Evolutionary conservation across 2,113 vertebrate species (phyloP), one percentile per base, ranked within the genome.

Genomic region (Bos indicus): DNA sequence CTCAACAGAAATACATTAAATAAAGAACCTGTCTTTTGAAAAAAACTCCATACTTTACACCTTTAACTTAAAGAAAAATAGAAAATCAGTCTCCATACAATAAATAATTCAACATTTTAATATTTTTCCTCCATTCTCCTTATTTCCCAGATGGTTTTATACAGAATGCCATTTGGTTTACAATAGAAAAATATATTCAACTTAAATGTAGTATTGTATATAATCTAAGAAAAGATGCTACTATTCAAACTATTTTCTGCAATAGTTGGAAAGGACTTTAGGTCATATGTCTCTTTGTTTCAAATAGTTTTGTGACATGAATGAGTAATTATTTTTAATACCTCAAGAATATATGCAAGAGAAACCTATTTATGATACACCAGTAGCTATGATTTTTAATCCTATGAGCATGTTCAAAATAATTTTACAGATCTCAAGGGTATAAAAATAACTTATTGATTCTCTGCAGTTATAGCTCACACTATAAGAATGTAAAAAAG

Each of bases 341-440:
- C 80, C 2, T 82, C 13, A 82, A 80, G 81, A 94, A 52, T 78
- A 77, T 3, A 78, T 88, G 12, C 21, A 81, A 93, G 48, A 92
- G n/a, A 86, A 96, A 82, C 5, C 2, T 81, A 51, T 62, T 97
- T 97, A 71, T 91, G 43, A 56, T 19, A 91, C 40, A 33, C 30
- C 21, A 85, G 43, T 36, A 92, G 36, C 36, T 85, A 62, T 93
- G 25, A 43, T 64, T 85, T 95, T 92, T 80, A 87, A 87, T 51
- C 64, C 36, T 95, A 13, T 84, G 62, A 91, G 92, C n/a, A 67
- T 83, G 90, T 85, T 96, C 92, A 91, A 95, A 86, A 82, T 81
- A 74, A 96, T 86, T 88, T 82, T 86, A 86, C 82, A 80, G 46
- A 11, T 51, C n/a, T 93, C 12, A 56, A 83, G 33, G 16, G 51